Evolutionary conservation across 1,140 invertebrate species (phyloP), one percentile per base, ranked within the genome.

Genomic region (Zaprionus lachaisei): DNA sequence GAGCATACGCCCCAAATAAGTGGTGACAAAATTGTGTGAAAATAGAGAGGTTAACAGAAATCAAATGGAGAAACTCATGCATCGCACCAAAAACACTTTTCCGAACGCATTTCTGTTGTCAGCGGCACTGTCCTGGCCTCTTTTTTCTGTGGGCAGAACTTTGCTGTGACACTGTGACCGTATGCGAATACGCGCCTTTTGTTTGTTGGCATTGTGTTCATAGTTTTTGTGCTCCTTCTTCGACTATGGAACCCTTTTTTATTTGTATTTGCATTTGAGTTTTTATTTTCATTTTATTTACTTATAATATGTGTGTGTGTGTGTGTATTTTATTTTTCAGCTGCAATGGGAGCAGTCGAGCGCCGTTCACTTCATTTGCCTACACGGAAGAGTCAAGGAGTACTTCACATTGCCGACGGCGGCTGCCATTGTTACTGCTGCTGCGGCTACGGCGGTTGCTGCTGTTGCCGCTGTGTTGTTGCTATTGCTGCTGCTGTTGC

Each of bases 21-120:
- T 65, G 11, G 58, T 55, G 34, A 17, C 17, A n/a, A 31, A 55
- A n/a, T 70, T 60, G 60, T 71, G 60, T 75, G 67, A 72, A 89
- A 84, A 89, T 79, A 79, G 68, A 89, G 78, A 71, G 78, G 84
- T 75, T 79, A 84, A 77, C 81, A 85, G 84, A 87, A 87, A 89
- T 87, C 84, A 87, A 87, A 87, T 87, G 75, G 83, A 84, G 31
- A 89, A 87, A 76, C 68, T 60, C 68, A 64, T 71, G 69, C 63
- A 76, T 68, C 54, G 72, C 55, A 70, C 37, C 71, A 70, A 85
- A 76, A 78, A 72, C 76, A 84, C 74, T 87, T 89, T 83, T 72
- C 65, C 78, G 81, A 89, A 87, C 83, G 83, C 81, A 87, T 89
- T 87, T 83, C 83, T 81, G 89, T 87, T 87, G 83, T 87, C 84